Evolutionary conservation across 2,888 invertebrate genomes (phyloP), one percentile per base, ranked within the genome.

Genomic region (Athalia rosae): DNA sequence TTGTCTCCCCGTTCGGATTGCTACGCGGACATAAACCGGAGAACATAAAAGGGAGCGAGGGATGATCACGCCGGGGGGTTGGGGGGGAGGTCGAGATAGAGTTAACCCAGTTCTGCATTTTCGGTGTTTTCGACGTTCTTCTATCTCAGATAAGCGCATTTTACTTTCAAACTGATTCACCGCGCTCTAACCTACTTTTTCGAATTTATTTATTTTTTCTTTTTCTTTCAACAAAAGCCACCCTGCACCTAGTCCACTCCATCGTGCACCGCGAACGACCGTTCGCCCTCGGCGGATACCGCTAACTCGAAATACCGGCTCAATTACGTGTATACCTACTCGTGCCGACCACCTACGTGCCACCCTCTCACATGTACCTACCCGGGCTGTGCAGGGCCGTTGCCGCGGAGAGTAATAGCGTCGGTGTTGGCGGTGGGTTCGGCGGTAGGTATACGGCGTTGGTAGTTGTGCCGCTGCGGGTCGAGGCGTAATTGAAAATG

Each of bases 91-190:
- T 48, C 50, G 58, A 48, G 53, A 28, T 28, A 80, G 84, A 83
- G 84, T 85, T 86, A 86, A 87, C 86, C 87, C 83, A 88, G 85
- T 87, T 88, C 83, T 81, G 80, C 83, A 84, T 86, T 84, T 85
- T 82, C 84, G 83, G 82, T 84, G 83, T 87, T 87, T 85, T 69
- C 69, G 56, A 56, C 69, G 56, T 53, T 41, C 45, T n/a, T 43
- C 69, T 13, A 69, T 69, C 58, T 56, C 69, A 15, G 69, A 67
- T 28, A 28, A 67, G 48, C 67, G 67, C 50, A 15, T 50, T 67
- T 67, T 67, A 50, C 67, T 53, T 67, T 28, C 41, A 67, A 67
- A 67, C 64, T 67, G 67, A 67, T 67, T 53, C 67, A 53, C 67
- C 15, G 8, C 6, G 28, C 28, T 53, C 67, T 67, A 67, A 53